A percentile compares a stretch with the other conserved stretches of the same genome.
Evolutionary conservation across 2,113 vertebrate genomes (phyloP).

Genomic region (Leiothrix lutea): DNA sequence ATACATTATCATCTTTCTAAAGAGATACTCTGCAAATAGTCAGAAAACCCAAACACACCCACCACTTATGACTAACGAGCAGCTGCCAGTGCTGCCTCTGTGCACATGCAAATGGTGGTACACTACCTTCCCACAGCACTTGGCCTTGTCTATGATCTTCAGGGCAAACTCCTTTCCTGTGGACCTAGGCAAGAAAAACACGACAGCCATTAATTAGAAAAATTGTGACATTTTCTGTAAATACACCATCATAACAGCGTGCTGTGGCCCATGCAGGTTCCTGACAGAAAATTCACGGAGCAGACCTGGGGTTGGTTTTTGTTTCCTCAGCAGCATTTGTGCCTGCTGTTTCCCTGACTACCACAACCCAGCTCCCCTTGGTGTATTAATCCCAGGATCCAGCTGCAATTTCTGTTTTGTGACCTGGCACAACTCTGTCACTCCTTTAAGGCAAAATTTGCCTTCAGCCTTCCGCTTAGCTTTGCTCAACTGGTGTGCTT

Average conservation of each 20-base stretch:
- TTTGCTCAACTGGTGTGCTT: neutral
- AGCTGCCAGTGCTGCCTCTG: slow-evolving; percentile 9
- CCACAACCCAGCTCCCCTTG: neutral
- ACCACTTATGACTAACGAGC: neutral
- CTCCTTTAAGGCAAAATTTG: neutral
- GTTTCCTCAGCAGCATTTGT: neutral
- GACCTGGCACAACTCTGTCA: neutral
- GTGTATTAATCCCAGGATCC: neutral
- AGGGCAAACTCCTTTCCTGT: slow-evolving; percentile 95
- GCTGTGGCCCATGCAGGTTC: neutral
- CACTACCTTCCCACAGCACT: slow-evolving; percentile 94
- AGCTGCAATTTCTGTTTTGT: neutral
- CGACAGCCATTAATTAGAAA: neutral
- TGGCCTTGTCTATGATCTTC: slow-evolving; percentile 98
- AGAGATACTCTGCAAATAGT: neutral
- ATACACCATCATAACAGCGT: neutral
- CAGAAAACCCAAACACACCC: neutral
- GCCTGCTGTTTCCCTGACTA: slow-evolving; percentile 57
- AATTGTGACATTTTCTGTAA: neutral
- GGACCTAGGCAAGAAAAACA: slow-evolving; percentile 74
- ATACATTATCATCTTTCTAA: neutral
- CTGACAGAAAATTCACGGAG: neutral
- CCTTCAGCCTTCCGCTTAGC: neutral
- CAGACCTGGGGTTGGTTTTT: neutral
- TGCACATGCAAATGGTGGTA: neutral